Percentiles rank a stretch among this genome's conserved stretches.
Conservation (phyloP, 2,113 vertebrate genomes). For the Dromaius novaehollandiae region DNA sequence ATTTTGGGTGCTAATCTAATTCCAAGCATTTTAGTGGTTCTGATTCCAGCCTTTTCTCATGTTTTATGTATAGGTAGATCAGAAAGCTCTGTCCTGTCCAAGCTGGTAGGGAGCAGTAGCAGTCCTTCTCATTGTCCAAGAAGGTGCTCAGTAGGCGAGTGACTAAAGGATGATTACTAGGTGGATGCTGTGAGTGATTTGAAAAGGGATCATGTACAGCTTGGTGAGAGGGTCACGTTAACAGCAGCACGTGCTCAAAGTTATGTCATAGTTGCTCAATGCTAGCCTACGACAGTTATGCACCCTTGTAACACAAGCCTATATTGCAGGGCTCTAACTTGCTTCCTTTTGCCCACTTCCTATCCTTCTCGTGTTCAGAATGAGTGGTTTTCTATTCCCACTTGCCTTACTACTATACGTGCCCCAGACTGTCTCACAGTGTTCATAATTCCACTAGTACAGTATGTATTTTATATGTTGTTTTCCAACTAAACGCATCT, state of each 20-base stretch:
- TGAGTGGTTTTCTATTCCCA: not conserved
- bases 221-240: not conserved
- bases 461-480: not conserved
- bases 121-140: not conserved
- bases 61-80: conserved; percentile 29
- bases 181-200: not conserved
- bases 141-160: not conserved
- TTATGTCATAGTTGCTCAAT: not conserved
- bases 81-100: not conserved
- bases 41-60: conserved; percentile 11
- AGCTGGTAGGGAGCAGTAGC: not conserved
- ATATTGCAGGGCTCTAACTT: too few species aligned
- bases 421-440: not conserved
- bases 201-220: not conserved
- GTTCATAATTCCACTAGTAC: not conserved
- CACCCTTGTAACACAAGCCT: too few species aligned
- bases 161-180: not conserved
- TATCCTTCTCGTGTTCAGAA: not conserved
- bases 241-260: not conserved
- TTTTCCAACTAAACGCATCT: not conserved
- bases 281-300: too few species aligned
- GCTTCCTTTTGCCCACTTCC: not conserved
- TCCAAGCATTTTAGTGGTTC: not conserved
- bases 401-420: not conserved
- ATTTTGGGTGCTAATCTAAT: conserved; percentile 32